Base-by-base conservation (phyloP, 2,888 invertebrate species). In the Morpho helenor region DNA sequence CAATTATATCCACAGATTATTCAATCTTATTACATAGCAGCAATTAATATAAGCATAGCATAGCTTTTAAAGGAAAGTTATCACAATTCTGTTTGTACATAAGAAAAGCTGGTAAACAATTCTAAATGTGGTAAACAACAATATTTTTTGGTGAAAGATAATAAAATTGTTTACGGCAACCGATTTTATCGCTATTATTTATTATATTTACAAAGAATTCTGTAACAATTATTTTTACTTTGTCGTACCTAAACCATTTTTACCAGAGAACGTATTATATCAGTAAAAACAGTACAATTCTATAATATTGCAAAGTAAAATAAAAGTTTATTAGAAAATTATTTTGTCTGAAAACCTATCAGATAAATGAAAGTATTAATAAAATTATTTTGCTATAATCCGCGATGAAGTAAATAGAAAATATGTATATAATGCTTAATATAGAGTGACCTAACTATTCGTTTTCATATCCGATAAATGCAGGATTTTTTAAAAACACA, bases 151-250 rank as follows among this genome's bases (percentile, higher is more conserved):
- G 64, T 64, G 51, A 9, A 22, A 51, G 66, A 64, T 61, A 61
- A 57, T 73, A 73, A 72, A 73, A 72, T 57, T 73, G 73, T 73
- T 75, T 73, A 71, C 71, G 67, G 66, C 60, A 66, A 63, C 64
- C 56, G 57, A 60, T 61, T 70, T 68, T 66, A 71, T 68, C 60
- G 61, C 45, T 16, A 10, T 56, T 59, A 66, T 68, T 66, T 60
- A 63, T 69, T 68, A 66, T 67, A 58, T 31, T 64, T 51, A 61
- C n/a, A 23, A 10, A n/a, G 4, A 39, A 23, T 54, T 22, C 40
- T 52, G 16, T 53, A 7, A 10, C n/a, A 45, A 7, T 9, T 10
- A 43, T 8, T 9, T 9, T 9, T 8, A 45, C 7, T 45, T 9
- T 45, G n/a, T 10, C 7, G 8, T 9, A 10, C n/a, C 45, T 10